phyloP scores from a whole-genome alignment of 2,113 vertebrate species.

The Caretta caretta region DNA sequence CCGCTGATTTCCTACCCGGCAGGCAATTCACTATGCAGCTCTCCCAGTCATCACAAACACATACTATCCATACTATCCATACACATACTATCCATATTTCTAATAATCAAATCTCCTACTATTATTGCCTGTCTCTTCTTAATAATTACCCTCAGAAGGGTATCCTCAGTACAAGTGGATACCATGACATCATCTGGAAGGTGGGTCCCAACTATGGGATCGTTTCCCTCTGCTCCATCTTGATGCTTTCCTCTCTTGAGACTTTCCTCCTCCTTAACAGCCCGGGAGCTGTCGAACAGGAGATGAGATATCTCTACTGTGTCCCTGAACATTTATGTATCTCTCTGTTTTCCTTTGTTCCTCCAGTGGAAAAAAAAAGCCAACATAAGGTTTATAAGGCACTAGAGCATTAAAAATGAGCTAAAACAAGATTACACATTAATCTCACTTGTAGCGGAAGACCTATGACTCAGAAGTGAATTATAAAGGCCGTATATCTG shows the following conservation, averaged over 20 bases:
- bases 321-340: not conserved
- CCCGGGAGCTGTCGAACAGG: not conserved
- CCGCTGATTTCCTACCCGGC: too few relatives aligned
- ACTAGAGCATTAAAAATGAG: slow-evolving; percentile 6
- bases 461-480: not conserved
- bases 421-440: not conserved
- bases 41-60: too few relatives aligned
- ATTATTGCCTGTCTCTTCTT: not conserved
- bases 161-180: not conserved
- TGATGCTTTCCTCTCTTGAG: not conserved
- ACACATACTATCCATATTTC: too few relatives aligned
- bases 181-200: not conserved
- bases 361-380: not conserved
- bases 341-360: not conserved
- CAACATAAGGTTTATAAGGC: not conserved
- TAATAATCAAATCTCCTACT: not conserved
- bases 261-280: not conserved
- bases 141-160: not conserved
- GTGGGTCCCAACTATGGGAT: not conserved
- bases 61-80: too few relatives aligned
- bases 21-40: too few relatives aligned
- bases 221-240: not conserved
- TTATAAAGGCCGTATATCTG: not conserved
- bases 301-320: not conserved
- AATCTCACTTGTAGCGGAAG: not conserved